phyloP scores from a whole-genome alignment of 2,888 invertebrate species.

The Belgica antarctica region DNA sequence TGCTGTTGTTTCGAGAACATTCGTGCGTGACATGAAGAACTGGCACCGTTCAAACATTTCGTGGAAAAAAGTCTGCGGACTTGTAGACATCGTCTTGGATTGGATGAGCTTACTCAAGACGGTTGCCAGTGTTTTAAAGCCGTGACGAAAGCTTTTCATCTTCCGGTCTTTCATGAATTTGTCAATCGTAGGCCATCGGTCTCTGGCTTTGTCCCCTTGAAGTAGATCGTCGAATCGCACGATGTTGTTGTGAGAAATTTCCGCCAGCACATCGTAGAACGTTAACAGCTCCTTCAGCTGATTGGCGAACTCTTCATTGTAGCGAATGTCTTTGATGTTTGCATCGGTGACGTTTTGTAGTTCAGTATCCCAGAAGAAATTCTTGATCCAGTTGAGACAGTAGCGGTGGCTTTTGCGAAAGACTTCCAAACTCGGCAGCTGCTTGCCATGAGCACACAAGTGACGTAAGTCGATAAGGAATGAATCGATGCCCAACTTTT shows the following conservation, averaged over 20 bases:
- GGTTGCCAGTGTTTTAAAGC: not conserved
- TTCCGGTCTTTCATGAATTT: constrained; percentile 10
- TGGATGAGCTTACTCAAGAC: not conserved
- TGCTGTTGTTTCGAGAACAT: not conserved
- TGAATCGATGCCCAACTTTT: constrained; percentile 51
- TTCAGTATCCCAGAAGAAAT: constrained; percentile 52
- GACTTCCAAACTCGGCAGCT: constrained; percentile 50
- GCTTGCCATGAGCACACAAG: constrained; percentile 53
- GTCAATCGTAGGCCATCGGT: constrained; percentile 2
- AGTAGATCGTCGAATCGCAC: not conserved
- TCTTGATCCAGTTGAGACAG: constrained; percentile 52
- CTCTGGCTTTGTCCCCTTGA: not conserved
- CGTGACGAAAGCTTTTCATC: not conserved
- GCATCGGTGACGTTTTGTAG: constrained; percentile 49
- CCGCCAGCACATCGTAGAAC: constrained; percentile 49
- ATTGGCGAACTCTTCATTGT: constrained; percentile 48
- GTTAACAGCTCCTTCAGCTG: constrained; percentile 48
- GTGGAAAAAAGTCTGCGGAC: constrained; percentile 30
- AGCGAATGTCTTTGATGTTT: constrained; percentile 48
- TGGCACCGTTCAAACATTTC: constrained; percentile 7
- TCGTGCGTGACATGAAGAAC: not conserved
- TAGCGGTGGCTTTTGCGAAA: constrained; percentile 50
- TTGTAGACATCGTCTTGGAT: not conserved
- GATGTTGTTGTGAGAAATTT: constrained; percentile 5
- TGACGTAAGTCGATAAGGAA: constrained; percentile 54